Conservation (phyloP, 1,140 invertebrate species). For the Anoplophora glabripennis region DNA sequence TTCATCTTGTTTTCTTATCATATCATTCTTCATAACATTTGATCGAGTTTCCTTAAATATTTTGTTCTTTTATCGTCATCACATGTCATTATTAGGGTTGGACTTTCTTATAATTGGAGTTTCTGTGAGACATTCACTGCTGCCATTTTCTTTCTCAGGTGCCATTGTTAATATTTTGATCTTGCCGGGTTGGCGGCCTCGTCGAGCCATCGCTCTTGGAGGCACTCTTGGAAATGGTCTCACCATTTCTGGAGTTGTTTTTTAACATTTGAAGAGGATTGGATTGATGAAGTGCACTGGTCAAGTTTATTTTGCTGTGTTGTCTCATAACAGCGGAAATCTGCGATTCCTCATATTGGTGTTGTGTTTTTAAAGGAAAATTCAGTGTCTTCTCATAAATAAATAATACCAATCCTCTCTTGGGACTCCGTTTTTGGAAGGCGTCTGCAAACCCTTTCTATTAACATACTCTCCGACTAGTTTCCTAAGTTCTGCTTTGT, state of each 20-base stretch:
- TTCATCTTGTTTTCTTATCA: too few species aligned
- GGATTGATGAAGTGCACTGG: neutral
- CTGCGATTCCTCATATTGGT: too few species aligned
- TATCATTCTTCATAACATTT: too few species aligned
- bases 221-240: constrained; percentile 5
- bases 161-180: constrained; percentile 9
- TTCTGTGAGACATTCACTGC: constrained; percentile 7
- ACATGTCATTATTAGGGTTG: constrained; percentile 11
- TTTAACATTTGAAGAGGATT: constrained; percentile 1
- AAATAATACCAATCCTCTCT: too few species aligned
- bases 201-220: neutral
- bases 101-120: neutral
- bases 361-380: too few species aligned
- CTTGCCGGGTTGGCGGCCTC: constrained; percentile 6
- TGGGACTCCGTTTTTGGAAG: too few species aligned
- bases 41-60: too few species aligned
- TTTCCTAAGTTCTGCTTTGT: too few species aligned
- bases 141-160: constrained; percentile 12
- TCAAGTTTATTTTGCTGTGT: neutral
- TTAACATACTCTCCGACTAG: too few species aligned
- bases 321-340: too few species aligned
- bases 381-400: too few species aligned
- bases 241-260: constrained; percentile 5
- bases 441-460: too few species aligned
- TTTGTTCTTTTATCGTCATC: neutral